Conservation (phyloP, 1,140 invertebrate genomes). For the Lepidurus arcticus region DNA sequence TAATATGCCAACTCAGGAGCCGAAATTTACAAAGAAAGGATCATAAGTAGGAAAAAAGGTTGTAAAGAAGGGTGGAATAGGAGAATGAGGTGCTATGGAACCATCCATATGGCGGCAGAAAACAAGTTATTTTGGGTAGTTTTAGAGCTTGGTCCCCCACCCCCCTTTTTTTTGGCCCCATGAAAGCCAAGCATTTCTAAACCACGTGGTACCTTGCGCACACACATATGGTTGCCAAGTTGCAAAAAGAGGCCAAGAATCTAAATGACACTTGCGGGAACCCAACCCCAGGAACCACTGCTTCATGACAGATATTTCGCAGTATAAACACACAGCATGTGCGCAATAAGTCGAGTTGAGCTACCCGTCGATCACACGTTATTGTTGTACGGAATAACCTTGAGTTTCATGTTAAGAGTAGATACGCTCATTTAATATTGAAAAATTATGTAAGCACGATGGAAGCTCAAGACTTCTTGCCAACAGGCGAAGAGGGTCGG, state of each 20-base stretch:
- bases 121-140: slow-evolving; percentile 19
- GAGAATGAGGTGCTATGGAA: not conserved
- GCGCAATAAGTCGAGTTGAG: too few relatives aligned
- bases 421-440: too few relatives aligned
- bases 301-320: too few relatives aligned
- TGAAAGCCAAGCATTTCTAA: not conserved
- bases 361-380: too few relatives aligned
- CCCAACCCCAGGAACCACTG: not conserved
- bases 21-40: not conserved
- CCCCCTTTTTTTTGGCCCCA: not conserved
- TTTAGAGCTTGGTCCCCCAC: not conserved
- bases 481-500: too few relatives aligned
- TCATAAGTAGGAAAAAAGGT: not conserved
- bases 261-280: not conserved
- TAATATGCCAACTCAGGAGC: not conserved
- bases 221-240: not conserved
- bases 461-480: too few relatives aligned
- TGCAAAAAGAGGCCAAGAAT: not conserved
- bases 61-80: not conserved
- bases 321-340: too few relatives aligned
- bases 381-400: too few relatives aligned
- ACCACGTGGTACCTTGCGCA: slow-evolving; percentile 6
- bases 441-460: too few relatives aligned
- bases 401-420: too few relatives aligned
- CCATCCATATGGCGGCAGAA: not conserved